A percentile compares a stretch with the other conserved stretches of the same genome.
Evolutionary conservation across 2,113 vertebrate species (phyloP).

Genomic region (Hyla sarda): DNA sequence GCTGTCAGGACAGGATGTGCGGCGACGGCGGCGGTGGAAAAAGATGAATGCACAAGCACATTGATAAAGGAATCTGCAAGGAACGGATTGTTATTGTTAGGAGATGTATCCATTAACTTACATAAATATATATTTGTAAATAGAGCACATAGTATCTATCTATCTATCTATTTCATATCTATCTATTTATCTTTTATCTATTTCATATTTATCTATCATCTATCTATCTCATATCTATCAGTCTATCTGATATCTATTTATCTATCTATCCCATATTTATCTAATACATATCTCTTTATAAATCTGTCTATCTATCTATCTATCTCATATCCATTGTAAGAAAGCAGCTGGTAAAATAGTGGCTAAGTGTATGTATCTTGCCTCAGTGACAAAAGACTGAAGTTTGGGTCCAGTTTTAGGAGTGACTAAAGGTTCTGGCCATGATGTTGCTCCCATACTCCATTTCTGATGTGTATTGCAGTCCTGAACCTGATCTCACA

Average conservation of each 20-base stretch:
- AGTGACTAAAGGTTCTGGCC: no score
- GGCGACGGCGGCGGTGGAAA: slow-evolving; percentile 38
- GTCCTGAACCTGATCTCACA: no score
- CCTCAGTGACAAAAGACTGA: no score
- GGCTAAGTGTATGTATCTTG: no score
- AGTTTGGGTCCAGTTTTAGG: no score
- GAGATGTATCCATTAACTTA: not conserved
- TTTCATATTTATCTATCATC: not conserved
- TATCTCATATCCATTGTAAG: no score
- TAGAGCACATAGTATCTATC: not conserved
- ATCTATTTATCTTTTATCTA: not conserved
- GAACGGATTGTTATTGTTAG: not conserved
- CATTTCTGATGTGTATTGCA: no score
- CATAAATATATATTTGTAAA: not conserved
- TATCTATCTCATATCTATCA: slow-evolving; percentile 13
- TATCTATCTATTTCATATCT: not conserved
- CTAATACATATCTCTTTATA: not conserved
- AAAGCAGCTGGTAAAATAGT: no score
- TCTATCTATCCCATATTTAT: not conserved
- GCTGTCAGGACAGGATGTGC: slow-evolving; percentile 47
- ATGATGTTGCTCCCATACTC: no score
- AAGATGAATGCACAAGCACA: slow-evolving; percentile 59
- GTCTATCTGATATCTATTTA: not conserved
- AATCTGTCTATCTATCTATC: not conserved
- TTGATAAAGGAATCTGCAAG: slow-evolving; percentile 26